Evolutionary conservation across 2,888 invertebrate genomes (phyloP), one percentile per base, ranked within the genome.

Genomic region (Cacoxenus indagator): DNA sequence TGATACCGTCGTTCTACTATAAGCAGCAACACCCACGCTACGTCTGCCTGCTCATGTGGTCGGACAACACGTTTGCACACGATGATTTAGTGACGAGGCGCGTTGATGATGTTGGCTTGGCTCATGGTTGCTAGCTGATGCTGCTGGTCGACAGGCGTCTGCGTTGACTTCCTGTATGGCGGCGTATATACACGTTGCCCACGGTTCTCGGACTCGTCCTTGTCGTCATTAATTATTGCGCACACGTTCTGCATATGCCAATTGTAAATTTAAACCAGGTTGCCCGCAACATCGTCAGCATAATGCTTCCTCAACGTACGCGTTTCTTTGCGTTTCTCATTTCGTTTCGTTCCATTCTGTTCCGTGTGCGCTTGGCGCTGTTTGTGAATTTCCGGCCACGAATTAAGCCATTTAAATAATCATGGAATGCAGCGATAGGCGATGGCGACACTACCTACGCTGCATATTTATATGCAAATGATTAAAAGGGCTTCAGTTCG

Each of bases 391-490:
- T 65, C 65, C 65, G 64, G 65, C 54, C 62, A 48, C 46, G 48
- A 64, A 64, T 64, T 64, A 64, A 26, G 64, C 22, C 65, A 65
- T 65, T 65, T 65, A 51, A 65, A 65, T 65, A 65, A 65, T 65
- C 65, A 65, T 65, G 54, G 54, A 54, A 46, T 24, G 24, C 17
- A 45, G 22, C 43, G 14, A n/a, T 26, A 37, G 51, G 51, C 51
- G 19, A 51, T 51, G 17, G 51, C 22, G 51, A 19, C 51, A 22
- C 45, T 43, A 43, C n/a, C 24, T 19, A 14, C 55, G 19, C 19
- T 22, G 19, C 64, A 19, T 17, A 48, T 48, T 55, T 65, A 24
- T 45, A 65, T 65, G 55, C 17, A 65, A 55, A 65, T 65, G 65
- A 31, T 65, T 65, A 55, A 55, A 65, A 55, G 37, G 14, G 22